Evolutionary conservation across 2,113 vertebrate species (phyloP), one percentile per base, ranked within the genome.

Genomic region (Dryoscopus gambensis): DNA sequence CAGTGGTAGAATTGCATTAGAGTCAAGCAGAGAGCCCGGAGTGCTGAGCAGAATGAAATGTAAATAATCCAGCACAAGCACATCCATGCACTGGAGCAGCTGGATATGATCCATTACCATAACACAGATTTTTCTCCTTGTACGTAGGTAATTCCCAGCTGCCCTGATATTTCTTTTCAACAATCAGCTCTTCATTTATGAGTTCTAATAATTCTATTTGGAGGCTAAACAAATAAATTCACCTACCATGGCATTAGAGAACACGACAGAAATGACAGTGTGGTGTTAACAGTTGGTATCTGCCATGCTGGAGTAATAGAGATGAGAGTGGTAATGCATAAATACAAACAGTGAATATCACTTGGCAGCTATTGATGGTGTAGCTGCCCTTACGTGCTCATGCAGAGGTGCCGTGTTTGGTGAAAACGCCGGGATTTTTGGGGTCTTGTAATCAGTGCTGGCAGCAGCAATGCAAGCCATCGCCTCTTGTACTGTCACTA

Each of bases 151-250:
- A 77, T 64, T 56, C 69, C 80, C 57, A 57, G 23, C 10, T 76
- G 37, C 40, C 49, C 11, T 52, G 7, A 13, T 22, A 5, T 28
- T 55, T 65, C 56, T 30, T 83, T 46, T 84, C 39, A 60, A 5
- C 40, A 64, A 56, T 53, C 24, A 71, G 7, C 25, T 57, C 37
- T 40, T 78, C n/a, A 82, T 82, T 89, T 89, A 59, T 78, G 49
- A 85, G 44, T 79, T 91, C 40, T 73, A 76, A 57, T 82, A 84
- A 87, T 57, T 79, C 42, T 87, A 1, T 82, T 87, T n/a, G 55
- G 65, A 91, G 40, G n/a, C 49, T 87, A 49, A 94, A 84, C 17
- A 78, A 93, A 87, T 84, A 92, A 92, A 94, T 81, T 35, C 19
- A 87, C 49, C 44, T 71, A 30, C 2, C 63, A 63, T n/a, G 68